A percentile compares a stretch with the other conserved stretches of the same genome.
phyloP scores from a whole-genome alignment of 2,797 vertebrate species.

The Amblyraja radiata region DNA sequence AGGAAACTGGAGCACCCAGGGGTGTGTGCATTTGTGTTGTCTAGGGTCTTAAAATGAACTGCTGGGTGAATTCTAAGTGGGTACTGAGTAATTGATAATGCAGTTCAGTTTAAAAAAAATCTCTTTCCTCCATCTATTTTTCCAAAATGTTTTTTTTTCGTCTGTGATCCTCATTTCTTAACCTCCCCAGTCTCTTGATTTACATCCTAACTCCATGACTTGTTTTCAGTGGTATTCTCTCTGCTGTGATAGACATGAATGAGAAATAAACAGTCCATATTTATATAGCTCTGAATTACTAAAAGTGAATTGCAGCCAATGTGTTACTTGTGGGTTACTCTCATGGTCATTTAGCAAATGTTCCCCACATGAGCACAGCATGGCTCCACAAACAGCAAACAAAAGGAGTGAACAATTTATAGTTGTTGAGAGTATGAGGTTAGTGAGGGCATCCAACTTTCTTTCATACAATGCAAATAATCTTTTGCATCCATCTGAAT shows the following conservation, averaged over 20 bases:
- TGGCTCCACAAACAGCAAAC: neutral
- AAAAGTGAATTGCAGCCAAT: neutral
- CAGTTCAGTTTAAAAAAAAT: neutral
- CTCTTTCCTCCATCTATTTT: neutral
- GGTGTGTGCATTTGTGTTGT: neutral
- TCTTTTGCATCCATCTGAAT: neutral
- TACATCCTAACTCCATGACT: neutral
- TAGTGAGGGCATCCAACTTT: neutral
- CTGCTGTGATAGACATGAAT: neutral
- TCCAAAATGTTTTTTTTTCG: neutral
- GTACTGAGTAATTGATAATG: neutral
- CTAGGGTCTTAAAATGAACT: neutral
- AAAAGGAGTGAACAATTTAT: neutral
- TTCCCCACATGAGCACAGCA: neutral
- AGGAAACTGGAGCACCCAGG: no score
- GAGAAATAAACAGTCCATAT: neutral
- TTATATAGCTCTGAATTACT: neutral
- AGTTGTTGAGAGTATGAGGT: neutral
- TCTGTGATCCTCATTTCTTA: neutral
- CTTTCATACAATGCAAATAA: neutral
- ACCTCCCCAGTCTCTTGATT: neutral
- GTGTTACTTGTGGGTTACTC: neutral
- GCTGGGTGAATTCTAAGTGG: neutral
- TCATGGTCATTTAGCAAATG: neutral
- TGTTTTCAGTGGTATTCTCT: neutral